phyloP scores from a whole-genome alignment of 2,888 invertebrate genomes.

The Myopa testacea region DNA sequence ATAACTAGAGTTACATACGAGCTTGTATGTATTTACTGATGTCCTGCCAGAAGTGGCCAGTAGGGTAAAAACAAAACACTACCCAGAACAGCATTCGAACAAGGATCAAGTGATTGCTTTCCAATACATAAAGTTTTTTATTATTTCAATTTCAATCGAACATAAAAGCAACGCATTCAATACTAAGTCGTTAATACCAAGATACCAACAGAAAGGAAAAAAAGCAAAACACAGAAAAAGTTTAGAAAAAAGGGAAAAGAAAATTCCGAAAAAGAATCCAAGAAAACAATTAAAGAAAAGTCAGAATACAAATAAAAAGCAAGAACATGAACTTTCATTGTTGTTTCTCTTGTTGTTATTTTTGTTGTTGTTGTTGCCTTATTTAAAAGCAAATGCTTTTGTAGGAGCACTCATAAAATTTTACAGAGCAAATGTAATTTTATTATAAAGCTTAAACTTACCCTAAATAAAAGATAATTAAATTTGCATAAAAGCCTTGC shows the following conservation, averaged over 20 bases:
- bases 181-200: background rate
- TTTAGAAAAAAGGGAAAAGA: background rate
- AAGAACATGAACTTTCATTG: background rate
- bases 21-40: no score
- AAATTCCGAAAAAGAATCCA: background rate
- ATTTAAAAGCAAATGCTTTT: no score
- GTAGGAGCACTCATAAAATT: no score
- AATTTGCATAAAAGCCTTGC: no score
- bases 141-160: background rate
- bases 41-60: no score
- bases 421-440: no score
- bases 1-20: no score
- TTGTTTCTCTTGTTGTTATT: no score
- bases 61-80: no score
- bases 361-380: no score
- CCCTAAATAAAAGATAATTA: no score
- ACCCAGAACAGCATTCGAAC: background rate
- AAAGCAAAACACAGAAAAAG: background rate
- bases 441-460: no score
- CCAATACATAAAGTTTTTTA: background rate
- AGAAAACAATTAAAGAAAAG: background rate
- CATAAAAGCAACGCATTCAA: background rate
- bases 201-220: background rate
- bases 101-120: background rate
- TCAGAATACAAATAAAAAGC: background rate